These are phyloP conservation scores for Dromius quadrimaculatus DNA, from an alignment of 2,888 invertebrate genomes.

Conservation along the genomic window DNA sequence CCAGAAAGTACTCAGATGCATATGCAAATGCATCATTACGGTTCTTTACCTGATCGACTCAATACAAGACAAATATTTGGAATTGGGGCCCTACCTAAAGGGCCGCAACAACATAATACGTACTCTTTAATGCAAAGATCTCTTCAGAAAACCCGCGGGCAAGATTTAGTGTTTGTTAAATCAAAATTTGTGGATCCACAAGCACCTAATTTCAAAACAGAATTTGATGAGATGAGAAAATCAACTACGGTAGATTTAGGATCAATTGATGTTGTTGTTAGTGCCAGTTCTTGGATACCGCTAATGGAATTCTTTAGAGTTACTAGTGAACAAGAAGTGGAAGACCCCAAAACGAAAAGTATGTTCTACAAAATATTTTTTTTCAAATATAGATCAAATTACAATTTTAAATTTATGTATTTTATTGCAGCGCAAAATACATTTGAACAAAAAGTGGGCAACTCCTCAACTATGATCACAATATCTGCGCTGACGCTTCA, in stretches of 20 bases:
- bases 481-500: constrained; percentile 18
- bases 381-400: background rate
- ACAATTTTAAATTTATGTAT: background rate
- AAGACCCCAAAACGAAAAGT: background rate
- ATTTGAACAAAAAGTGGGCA: constrained; percentile 2
- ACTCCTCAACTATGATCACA: constrained; percentile 2
- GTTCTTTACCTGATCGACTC: constrained; percentile 74
- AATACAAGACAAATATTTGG: constrained; percentile 69
- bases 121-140: no score
- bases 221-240: constrained; percentile 76
- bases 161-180: constrained; percentile 79
- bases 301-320: constrained; percentile 92
- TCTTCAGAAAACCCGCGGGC: constrained; percentile 48
- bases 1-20: constrained; percentile 73
- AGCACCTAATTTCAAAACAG: constrained; percentile 74
- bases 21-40: constrained; percentile 57
- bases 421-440: background rate
- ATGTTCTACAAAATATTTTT: background rate
- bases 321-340: constrained; percentile 49
- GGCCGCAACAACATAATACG: no score
- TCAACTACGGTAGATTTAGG: constrained; percentile 87
- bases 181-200: constrained; percentile 76
- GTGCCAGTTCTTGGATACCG: constrained; percentile 95
- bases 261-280: constrained; percentile 89
- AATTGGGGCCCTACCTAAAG: background rate